Conservation (phyloP, 2,888 invertebrate species). For the Campoplex nolae region DNA sequence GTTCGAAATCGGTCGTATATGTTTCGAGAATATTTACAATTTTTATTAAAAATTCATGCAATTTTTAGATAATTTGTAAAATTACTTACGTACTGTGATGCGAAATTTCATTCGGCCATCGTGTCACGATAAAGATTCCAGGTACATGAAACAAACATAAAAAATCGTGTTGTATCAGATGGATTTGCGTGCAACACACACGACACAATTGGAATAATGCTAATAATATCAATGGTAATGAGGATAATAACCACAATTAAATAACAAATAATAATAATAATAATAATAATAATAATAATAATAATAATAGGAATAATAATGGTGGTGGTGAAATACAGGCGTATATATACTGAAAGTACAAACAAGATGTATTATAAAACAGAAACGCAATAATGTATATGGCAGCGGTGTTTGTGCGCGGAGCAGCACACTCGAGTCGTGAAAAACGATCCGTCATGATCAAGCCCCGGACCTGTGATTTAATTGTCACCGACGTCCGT, state of each 20-base stretch:
- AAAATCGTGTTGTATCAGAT: conserved; percentile 47
- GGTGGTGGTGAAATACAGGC: conserved; percentile 52
- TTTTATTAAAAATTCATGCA: background rate
- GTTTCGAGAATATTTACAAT: background rate
- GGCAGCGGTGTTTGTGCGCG: conserved; percentile 28
- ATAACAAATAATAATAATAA: conserved; percentile 35
- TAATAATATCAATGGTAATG: background rate
- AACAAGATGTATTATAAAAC: conserved; percentile 63
- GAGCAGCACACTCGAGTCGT: conserved; percentile 50
- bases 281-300: conserved; percentile 8
- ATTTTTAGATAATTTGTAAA: background rate
- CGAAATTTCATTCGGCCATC: conserved; percentile 48
- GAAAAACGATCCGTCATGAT: conserved; percentile 82
- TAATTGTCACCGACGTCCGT: conserved; percentile 81
- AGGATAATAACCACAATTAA: conserved; percentile 1
- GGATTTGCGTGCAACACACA: conserved; percentile 20
- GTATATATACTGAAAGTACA: conserved; percentile 42
- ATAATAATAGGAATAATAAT: conserved; percentile 51
- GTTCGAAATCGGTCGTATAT: too few relatives aligned
- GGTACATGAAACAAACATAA: conserved; percentile 77
- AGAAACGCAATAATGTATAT: conserved; percentile 56
- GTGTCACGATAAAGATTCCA: conserved; percentile 45
- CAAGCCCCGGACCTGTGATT: conserved; percentile 82
- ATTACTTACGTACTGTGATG: conserved; percentile 77
- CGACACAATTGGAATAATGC: background rate